These are phyloP conservation scores for Cygnus buccinator DNA, from an alignment of 2,113 vertebrate species.

Conservation along the genomic window DNA sequence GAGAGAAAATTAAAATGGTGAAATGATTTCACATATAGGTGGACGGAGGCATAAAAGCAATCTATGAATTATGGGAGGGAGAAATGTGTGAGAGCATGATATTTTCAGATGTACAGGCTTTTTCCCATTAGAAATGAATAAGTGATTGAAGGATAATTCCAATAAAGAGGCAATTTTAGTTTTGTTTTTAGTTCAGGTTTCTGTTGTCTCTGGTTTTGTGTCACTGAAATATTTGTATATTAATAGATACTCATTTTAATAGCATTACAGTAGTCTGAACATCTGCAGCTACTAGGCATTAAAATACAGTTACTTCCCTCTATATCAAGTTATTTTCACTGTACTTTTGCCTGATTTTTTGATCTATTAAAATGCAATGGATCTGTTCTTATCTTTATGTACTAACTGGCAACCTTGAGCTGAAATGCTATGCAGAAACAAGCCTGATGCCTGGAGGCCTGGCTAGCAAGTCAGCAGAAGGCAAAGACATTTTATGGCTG, in stretches of 20 bases:
- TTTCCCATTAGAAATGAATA: background rate
- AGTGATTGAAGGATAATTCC: slow-evolving; percentile 29
- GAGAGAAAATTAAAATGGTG: slow-evolving; percentile 64
- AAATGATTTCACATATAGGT: slow-evolving; percentile 51
- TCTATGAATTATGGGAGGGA: background rate
- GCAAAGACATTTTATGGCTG: background rate
- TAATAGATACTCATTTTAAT: slow-evolving; percentile 62
- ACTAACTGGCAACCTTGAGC: slow-evolving; percentile 50
- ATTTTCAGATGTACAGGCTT: slow-evolving; percentile 3
- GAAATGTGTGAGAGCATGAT: background rate
- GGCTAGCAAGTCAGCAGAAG: background rate
- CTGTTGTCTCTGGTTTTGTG: slow-evolving; percentile 15
- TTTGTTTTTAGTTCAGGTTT: background rate
- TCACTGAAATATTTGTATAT: slow-evolving; percentile 47
- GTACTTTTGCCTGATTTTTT: slow-evolving; percentile 18
- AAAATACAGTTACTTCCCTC: slow-evolving; percentile 11
- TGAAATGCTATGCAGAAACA: background rate
- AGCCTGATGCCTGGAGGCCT: background rate
- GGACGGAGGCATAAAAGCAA: slow-evolving; percentile 50
- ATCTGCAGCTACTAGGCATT: slow-evolving; percentile 40
- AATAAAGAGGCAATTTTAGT: background rate
- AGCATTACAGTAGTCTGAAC: slow-evolving; percentile 39
- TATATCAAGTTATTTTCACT: slow-evolving; percentile 31
- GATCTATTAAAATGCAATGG: slow-evolving; percentile 34
- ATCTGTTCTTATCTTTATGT: slow-evolving; percentile 38